Evolutionary conservation across 2,888 invertebrate species (phyloP).

Genomic region (Ametastegia equiseti): DNA sequence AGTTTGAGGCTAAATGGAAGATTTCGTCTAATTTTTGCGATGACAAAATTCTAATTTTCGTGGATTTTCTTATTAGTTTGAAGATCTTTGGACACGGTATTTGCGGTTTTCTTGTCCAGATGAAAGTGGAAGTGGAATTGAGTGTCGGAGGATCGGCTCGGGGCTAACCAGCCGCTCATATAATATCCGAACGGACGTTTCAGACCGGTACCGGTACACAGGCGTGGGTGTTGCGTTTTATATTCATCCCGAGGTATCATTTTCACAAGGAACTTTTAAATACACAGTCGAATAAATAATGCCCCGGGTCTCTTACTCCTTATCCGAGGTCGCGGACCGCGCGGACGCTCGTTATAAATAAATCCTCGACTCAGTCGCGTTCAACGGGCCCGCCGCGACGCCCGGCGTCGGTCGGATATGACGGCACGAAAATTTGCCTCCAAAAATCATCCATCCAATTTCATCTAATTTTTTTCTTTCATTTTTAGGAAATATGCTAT

Average conservation of each 20-base stretch:
- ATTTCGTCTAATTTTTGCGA: no score
- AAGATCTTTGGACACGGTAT: no score
- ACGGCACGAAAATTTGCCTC: background rate
- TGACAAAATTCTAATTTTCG: no score
- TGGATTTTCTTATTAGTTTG: no score
- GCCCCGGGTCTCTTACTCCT: constrained; percentile 69
- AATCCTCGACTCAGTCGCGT: background rate
- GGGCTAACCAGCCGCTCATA: constrained; percentile 45
- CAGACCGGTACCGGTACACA: constrained; percentile 19
- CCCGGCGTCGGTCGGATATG: background rate
- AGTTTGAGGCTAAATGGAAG: no score
- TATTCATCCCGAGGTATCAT: constrained; percentile 74
- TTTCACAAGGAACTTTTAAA: constrained; percentile 71
- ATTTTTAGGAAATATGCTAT: no score
- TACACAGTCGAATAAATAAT: constrained; percentile 72
- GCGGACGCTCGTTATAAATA: constrained; percentile 15
- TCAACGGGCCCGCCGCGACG: background rate
- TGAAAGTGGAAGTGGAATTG: constrained; percentile 31
- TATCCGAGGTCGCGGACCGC: constrained; percentile 68
- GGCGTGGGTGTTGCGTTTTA: constrained; percentile 74
- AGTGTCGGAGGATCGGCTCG: constrained; percentile 20
- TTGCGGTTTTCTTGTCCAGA: background rate
- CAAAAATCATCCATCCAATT: background rate
- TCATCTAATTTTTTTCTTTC: no score
- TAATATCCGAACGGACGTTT: constrained; percentile 45